Evolutionary conservation across 1,140 invertebrate genomes (phyloP).

Genomic region (Branchinecta lindahli): DNA sequence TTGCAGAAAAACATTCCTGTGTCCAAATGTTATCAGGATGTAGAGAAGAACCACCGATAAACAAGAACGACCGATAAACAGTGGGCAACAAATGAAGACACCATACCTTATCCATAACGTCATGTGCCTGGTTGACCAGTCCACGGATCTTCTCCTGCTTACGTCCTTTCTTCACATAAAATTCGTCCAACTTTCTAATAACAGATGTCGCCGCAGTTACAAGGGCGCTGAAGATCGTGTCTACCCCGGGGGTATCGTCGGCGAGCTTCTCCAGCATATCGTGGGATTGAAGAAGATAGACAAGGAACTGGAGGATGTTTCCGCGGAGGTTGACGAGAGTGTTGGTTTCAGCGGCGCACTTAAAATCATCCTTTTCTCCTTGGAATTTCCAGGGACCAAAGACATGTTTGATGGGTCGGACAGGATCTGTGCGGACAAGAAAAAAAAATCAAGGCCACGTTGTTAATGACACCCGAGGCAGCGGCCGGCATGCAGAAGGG

Average conservation of each 20-base stretch:
- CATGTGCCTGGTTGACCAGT: slow-evolving; percentile 10
- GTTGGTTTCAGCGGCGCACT: neutral
- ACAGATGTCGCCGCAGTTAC: neutral
- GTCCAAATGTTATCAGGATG: too few species aligned
- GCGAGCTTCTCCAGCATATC: neutral
- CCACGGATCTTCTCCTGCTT: neutral
- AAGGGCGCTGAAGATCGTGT: neutral
- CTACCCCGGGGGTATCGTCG: neutral
- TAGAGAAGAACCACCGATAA: neutral
- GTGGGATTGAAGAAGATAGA: neutral
- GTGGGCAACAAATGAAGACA: slow-evolving; percentile 11
- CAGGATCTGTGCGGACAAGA: neutral
- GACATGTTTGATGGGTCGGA: neutral
- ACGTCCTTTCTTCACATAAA: neutral
- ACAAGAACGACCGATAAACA: neutral
- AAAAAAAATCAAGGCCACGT: neutral
- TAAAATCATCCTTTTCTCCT: neutral
- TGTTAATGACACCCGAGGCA: too few species aligned
- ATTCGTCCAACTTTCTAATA: neutral
- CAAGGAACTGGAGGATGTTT: neutral
- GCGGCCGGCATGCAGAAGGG: too few species aligned
- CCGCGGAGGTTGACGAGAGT: neutral
- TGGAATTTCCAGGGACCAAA: neutral
- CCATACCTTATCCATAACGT: slow-evolving; percentile 44
- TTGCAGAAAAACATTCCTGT: too few species aligned